Conservation (phyloP, 2,888 invertebrate species). For the Coecobrya sp. region DNA sequence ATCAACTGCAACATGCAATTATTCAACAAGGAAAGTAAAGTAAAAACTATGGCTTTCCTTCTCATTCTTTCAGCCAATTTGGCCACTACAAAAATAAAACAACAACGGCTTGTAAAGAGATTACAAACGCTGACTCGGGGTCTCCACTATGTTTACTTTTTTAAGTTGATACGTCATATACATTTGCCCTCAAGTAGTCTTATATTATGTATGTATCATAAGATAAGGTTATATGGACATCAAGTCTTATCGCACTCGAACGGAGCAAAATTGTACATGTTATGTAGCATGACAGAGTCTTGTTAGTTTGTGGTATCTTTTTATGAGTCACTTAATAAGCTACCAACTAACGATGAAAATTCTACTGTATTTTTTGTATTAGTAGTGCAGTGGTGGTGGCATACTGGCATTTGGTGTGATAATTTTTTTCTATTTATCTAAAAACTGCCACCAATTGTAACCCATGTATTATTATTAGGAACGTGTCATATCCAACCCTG, state of each 20-base stretch:
- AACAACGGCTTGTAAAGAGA: conserved; percentile 50
- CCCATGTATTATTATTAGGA: conserved; percentile 5
- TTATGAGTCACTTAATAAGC: conserved; percentile 64
- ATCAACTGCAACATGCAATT: conserved; percentile 49
- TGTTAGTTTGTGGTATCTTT: conserved; percentile 60
- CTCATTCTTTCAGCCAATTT: conserved; percentile 2
- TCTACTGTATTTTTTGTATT: too few species aligned
- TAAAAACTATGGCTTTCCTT: neutral
- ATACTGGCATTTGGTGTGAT: conserved; percentile 5
- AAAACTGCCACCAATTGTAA: neutral
- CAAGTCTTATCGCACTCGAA: neutral
- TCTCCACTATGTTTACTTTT: neutral
- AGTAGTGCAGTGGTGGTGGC: neutral
- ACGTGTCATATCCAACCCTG: too few species aligned
- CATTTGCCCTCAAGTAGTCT: conserved; percentile 30
- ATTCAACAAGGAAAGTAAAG: conserved; percentile 59
- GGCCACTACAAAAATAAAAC: conserved; percentile 22
- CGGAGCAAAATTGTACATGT: neutral
- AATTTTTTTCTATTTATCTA: conserved; percentile 16
- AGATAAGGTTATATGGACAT: conserved; percentile 4
- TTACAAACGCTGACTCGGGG: conserved; percentile 4
- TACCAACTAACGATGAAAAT: neutral
- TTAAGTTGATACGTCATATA: conserved; percentile 21
- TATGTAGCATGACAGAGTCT: conserved; percentile 53
- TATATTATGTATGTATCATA: neutral